These are phyloP conservation scores for Apostichopus japonicus DNA, from an alignment of 35 echinoderm and acorn worm genomes.

Conservation along the genomic window DNA sequence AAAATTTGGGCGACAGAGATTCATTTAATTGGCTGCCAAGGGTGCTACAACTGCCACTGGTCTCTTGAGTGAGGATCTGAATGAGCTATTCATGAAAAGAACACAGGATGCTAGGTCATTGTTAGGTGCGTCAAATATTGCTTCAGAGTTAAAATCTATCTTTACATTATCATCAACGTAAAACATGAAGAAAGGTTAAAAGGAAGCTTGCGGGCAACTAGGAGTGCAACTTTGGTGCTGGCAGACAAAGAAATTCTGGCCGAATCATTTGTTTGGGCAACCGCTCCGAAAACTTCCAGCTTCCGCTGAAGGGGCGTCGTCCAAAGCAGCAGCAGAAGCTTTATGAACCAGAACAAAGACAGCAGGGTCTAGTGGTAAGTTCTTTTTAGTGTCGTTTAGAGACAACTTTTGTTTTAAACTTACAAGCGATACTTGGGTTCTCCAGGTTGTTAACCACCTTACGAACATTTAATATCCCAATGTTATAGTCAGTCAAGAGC, in stretches of 20 bases:
- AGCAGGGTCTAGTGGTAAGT: slow-evolving; percentile 6
- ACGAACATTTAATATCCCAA: not conserved
- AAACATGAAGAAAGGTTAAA: not conserved
- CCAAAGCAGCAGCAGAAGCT: slow-evolving; percentile 8
- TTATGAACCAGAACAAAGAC: slow-evolving; percentile 17
- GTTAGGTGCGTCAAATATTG: slow-evolving; percentile 22
- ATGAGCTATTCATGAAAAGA: not conserved
- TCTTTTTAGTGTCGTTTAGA: not conserved
- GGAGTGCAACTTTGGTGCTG: not conserved
- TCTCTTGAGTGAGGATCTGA: slow-evolving; percentile 19
- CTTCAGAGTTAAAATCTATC: not conserved
- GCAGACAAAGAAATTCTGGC: not conserved
- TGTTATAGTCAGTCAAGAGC: not conserved
- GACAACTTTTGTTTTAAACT: slow-evolving; percentile 16
- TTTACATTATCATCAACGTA: not conserved
- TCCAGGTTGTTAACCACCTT: slow-evolving; percentile 42
- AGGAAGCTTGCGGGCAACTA: not conserved
- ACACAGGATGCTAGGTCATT: slow-evolving; percentile 23
- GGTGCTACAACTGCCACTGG: not conserved
- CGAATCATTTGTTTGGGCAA: slow-evolving; percentile 19
- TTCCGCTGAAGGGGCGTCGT: not conserved
- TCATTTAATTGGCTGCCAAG: not conserved
- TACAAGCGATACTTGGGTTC: slow-evolving; percentile 19
- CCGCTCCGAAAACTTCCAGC: not conserved
- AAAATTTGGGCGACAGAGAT: slow-evolving; percentile 14